Evolutionary conservation across 1,140 invertebrate species (phyloP).

Genomic region (Anastrepha ludens): DNA sequence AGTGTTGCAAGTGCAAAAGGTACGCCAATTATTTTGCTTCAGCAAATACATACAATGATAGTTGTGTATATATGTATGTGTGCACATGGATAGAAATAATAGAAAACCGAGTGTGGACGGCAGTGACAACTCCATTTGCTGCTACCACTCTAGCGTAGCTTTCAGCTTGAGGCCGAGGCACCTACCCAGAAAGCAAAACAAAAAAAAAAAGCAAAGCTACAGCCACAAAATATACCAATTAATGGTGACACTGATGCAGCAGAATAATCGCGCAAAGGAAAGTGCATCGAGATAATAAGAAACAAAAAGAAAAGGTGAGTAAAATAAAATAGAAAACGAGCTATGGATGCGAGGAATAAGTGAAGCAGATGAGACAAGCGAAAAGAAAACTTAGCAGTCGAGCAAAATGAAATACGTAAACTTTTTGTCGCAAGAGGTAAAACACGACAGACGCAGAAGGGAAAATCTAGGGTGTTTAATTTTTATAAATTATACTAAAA

Average conservation of each 20-base stretch:
- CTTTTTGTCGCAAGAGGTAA: too few species aligned
- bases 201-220: not conserved
- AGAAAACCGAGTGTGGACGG: not conserved
- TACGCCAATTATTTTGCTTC: not conserved
- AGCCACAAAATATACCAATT: slow-evolving; percentile 47
- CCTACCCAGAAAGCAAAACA: not conserved
- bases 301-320: not conserved
- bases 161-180: not conserved
- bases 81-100: not conserved
- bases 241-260: slow-evolving; percentile 3
- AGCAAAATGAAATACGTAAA: not conserved
- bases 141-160: not conserved
- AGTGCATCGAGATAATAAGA: slow-evolving; percentile 4
- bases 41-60: not conserved
- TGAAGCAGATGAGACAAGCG: too few species aligned
- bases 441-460: too few species aligned
- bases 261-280: not conserved
- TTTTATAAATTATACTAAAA: too few species aligned
- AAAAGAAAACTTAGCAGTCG: not conserved
- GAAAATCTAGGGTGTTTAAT: too few species aligned
- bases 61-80: not conserved
- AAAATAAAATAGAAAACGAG: slow-evolving; percentile 31
- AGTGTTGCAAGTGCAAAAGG: not conserved
- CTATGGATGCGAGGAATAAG: not conserved
- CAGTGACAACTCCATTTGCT: slow-evolving; percentile 35